Evolutionary conservation across 2,888 invertebrate species (phyloP), one percentile per base, ranked within the genome.

Genomic region (Pseudococcus jackbeardsleyi): DNA sequence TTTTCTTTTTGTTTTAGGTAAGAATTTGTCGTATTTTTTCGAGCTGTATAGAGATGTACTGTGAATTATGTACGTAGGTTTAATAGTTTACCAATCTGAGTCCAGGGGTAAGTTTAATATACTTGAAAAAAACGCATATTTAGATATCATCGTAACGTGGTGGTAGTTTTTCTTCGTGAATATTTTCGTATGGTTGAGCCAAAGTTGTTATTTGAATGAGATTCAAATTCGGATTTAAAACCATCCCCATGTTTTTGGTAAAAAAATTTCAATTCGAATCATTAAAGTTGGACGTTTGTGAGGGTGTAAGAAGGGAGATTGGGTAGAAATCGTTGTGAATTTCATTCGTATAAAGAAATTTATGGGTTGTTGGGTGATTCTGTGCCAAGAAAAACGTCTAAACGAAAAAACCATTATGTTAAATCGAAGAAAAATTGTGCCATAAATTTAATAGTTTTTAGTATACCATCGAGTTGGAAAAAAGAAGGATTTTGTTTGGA

Each of bases 1-100:
- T 26, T 72, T 72, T 33, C 33, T 33, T 72, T 33, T 33, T 72
- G 68, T 72, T 72, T 72, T 33, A 72, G 68, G 68, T 72, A 72
- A 72, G 68, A 72, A 26, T 72, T 72, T 26, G 11, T 72, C 68
- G 33, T 33, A 6, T 59, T 59, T 54, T 54, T 59, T 9, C 59
- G 9, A 59, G 59, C 19, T 9, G 19, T 59, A 5, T 19, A 11
- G 50, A 5, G 50, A 46, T 46, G 46, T 46, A 46, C 9, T 46
- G 12, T 12, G 5, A 11, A 46, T 12, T 46, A 11, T 5, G 12
- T 46, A 7, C 46, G 46, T 46, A 46, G 5, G 46, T 9, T 5
- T 46, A 46, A 12, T 46, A 46, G 1, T 17, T 5, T 54, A 5
- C 0, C 17, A 54, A 54, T 11, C 17, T 54, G 5, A 5, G 0